Base-by-base conservation (phyloP, 2,888 invertebrate genomes). In the Copidosoma aretas region DNA sequence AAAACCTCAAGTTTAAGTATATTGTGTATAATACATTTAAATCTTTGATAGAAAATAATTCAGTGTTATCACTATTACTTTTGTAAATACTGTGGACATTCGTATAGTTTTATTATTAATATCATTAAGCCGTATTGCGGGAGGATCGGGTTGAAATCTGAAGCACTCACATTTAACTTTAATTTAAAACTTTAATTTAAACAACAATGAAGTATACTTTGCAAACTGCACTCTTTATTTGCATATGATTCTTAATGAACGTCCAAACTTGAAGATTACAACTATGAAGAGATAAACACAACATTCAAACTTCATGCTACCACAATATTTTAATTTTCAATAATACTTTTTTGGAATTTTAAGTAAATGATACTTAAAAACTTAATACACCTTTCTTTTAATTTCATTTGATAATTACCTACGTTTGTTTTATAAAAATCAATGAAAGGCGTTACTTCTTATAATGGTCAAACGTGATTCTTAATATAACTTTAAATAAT, bases 271-370 rank as follows among this genome's bases (percentile, higher is more conserved):
- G 56, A 12, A 52, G 56, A 53, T 60, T 43, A 53, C 17, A 52
- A 25, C 61, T 51, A 60, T 25, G 4, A 57, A 21, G 32, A 60
- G 25, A 57, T 54, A 60, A 64, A 63, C 51, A 56, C 46, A 59
- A 21, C 54, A 43, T 24, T 39, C 46, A 59, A 21, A 51, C 32
- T 24, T 39, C 70, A 68, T 58, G 73, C 70, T 64, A 58, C 66
- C 21, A 73, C 75, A 53, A 66, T 64, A 39, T 77, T 64, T 65
- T 70, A 63, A 53, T 75, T 72, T 73, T 77, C 74, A 39, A 81
- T 70, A 53, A 77, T 69, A 73, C 76, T 75, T 58, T 39, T 58
- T 43, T 8, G 8, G 54, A 57, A 64, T 61, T 46, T 25, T 10
- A 52, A n/a, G 22, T 10, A 21, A 32, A 57, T 12, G 57, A 19